Conservation (phyloP, 1,140 invertebrate genomes). For the Meloidogyne floridensis region DNA sequence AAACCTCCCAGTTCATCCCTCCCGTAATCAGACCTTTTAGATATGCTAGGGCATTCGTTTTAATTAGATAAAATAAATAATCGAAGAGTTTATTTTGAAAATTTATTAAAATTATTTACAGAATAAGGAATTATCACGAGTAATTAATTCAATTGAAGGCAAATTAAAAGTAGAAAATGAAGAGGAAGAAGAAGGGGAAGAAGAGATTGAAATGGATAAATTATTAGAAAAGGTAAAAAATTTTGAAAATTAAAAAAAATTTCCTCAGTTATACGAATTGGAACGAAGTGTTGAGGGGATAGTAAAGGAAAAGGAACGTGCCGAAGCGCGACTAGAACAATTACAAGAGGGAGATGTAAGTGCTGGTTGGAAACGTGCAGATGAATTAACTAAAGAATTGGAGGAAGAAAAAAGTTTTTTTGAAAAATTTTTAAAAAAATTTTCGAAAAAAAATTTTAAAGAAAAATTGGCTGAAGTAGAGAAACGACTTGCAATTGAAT, state of each 20-base stretch:
- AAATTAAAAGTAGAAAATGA: slow-evolving; percentile 2
- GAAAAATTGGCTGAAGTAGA: slow-evolving; percentile 11
- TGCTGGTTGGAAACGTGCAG: slow-evolving; percentile 21
- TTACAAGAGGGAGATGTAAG: slow-evolving; percentile 34
- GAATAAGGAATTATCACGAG: not conserved
- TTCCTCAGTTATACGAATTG: slow-evolving; percentile 34
- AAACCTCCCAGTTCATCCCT: too few relatives aligned
- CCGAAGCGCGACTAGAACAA: slow-evolving; percentile 33
- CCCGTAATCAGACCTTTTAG: too few relatives aligned
- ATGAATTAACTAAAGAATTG: slow-evolving; percentile 41
- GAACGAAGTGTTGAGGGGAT: slow-evolving; percentile 36
- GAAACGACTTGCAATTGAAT: not conserved
- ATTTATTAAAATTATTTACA: slow-evolving; percentile 26
- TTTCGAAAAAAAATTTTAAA: slow-evolving; percentile 24
- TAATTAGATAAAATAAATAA: too few relatives aligned
- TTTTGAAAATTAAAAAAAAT: not conserved
- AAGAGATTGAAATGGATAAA: slow-evolving; percentile 18
- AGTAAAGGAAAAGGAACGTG: slow-evolving; percentile 40
- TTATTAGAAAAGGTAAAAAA: slow-evolving; percentile 14
- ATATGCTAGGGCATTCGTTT: too few relatives aligned
- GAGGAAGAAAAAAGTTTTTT: slow-evolving; percentile 34
- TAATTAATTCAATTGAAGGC: slow-evolving; percentile 5
- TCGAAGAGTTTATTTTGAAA: slow-evolving; percentile 9
- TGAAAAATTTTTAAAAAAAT: slow-evolving; percentile 36
- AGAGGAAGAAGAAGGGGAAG: slow-evolving; percentile 12